Conservation (phyloP, 2,888 invertebrate species). For the Latrodectus elegans region DNA sequence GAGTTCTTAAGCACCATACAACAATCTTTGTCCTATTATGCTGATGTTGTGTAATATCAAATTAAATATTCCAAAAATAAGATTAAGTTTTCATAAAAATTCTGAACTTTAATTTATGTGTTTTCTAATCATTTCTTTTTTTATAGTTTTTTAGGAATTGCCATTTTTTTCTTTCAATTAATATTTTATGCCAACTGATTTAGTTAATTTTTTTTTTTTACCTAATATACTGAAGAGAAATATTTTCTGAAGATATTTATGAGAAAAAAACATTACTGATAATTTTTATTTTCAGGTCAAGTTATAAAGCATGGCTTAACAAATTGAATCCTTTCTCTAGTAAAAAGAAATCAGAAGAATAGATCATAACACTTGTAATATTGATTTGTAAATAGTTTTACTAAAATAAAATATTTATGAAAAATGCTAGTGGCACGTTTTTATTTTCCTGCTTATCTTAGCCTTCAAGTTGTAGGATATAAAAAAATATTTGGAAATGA, state of each 20-base stretch:
- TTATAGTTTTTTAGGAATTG: background rate
- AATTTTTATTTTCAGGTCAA: slow-evolving; percentile 21
- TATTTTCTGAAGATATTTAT: background rate
- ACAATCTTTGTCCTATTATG: too few relatives aligned
- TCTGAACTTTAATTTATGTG: background rate
- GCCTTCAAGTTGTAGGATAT: too few relatives aligned
- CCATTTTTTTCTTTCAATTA: background rate
- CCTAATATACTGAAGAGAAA: background rate
- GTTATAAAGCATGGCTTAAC: slow-evolving; percentile 9
- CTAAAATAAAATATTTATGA: background rate
- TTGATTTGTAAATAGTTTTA: background rate
- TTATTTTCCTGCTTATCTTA: too few relatives aligned
- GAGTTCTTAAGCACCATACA: too few relatives aligned
- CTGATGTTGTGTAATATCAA: too few relatives aligned
- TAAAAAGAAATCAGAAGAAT: slow-evolving; percentile 7
- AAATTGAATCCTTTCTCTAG: slow-evolving; percentile 49
- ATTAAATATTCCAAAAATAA: too few relatives aligned
- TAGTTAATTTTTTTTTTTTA: background rate
- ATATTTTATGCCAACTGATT: background rate
- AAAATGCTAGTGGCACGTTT: too few relatives aligned
- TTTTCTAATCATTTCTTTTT: background rate
- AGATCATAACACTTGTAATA: background rate
- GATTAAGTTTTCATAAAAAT: background rate
- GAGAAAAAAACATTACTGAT: background rate
- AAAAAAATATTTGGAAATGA: too few relatives aligned